Percentiles rank a stretch among this genome's conserved stretches.
Evolutionary conservation across 2,113 vertebrate species (phyloP).

Genomic region (Dasypus novemcinctus): DNA sequence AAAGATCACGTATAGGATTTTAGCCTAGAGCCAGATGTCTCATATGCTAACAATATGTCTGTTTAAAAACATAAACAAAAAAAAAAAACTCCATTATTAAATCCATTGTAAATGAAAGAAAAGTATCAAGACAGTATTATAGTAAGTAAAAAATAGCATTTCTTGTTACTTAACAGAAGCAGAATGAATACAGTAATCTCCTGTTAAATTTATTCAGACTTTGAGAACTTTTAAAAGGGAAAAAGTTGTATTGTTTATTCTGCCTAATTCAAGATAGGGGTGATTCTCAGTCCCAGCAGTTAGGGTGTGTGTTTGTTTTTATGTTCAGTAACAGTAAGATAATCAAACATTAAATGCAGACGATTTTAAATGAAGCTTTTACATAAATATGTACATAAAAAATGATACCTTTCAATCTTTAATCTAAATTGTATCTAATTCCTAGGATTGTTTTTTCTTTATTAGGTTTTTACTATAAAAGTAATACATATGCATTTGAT

Average conservation of each 20-base stretch:
- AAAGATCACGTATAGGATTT: too few species aligned
- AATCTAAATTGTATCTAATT: background rate
- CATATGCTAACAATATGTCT: background rate
- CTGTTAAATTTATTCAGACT: slow-evolving; percentile 12
- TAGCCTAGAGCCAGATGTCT: too few species aligned
- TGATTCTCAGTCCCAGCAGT: background rate
- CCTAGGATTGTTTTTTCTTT: background rate
- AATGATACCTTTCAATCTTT: background rate
- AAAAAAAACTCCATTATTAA: background rate
- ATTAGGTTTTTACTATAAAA: background rate
- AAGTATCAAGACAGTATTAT: background rate
- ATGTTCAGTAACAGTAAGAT: background rate
- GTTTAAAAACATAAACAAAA: background rate
- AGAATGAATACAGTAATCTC: background rate
- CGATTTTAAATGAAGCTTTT: background rate
- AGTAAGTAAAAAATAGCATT: background rate
- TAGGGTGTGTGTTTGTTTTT: background rate
- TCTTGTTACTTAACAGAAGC: background rate
- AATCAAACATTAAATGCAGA: background rate
- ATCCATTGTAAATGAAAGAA: background rate
- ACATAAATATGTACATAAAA: background rate
- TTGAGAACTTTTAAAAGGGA: background rate
- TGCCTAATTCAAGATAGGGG: background rate
- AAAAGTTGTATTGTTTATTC: background rate
- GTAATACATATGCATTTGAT: background rate